Percentiles rank a stretch among this genome's conserved stretches.
Conservation (phyloP, 92 coral and sea anemone species). For the Epizoanthus stellaris region DNA sequence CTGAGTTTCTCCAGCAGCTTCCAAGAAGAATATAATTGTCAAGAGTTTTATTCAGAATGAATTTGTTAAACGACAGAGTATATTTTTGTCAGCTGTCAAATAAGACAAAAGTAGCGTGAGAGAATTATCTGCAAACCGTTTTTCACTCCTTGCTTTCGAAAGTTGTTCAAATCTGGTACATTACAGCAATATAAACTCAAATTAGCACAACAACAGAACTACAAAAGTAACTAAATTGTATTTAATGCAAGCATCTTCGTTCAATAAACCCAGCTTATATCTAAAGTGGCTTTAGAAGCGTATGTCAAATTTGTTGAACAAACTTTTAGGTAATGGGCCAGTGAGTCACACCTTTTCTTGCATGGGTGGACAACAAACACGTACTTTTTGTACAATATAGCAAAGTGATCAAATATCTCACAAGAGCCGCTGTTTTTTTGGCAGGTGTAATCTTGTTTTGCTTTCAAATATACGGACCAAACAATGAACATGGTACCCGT, state of each 20-base stretch:
- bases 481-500: conserved; percentile 37
- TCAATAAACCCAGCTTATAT: neutral
- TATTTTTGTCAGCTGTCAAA: conserved; percentile 13
- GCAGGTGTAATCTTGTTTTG: conserved; percentile 19
- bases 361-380: conserved; percentile 4
- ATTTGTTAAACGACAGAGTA: neutral
- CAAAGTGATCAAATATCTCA: neutral
- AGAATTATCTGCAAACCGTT: neutral
- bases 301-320: conserved; percentile 1
- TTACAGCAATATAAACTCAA: neutral
- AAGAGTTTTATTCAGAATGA: neutral
- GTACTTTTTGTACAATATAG: neutral
- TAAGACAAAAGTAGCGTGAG: neutral
- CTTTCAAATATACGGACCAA: conserved; percentile 11
- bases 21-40: neutral
- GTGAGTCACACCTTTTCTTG: neutral
- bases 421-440: conserved; percentile 19
- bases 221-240: neutral
- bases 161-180: neutral
- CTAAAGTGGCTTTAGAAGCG: neutral
- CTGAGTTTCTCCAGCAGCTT: neutral
- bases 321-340: neutral
- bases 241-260: neutral
- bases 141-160: neutral
- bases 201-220: neutral